phyloP scores from a whole-genome alignment of 2,797 vertebrate genomes.

The Leptodactylus fallax region DNA sequence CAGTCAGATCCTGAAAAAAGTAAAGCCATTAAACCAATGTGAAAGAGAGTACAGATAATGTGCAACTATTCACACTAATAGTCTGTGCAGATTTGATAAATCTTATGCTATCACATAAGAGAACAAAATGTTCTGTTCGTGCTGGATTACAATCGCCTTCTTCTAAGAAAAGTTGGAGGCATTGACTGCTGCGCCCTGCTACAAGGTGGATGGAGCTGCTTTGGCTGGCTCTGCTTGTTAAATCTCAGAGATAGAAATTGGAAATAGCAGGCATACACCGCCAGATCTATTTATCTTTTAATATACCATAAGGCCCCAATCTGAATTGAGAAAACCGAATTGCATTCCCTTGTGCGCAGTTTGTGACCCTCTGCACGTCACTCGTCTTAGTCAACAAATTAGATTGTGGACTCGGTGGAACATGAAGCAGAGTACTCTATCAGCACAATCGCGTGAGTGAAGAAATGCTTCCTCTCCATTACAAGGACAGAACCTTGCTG shows the following conservation, averaged over 20 bases:
- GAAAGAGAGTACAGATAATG: too few species aligned
- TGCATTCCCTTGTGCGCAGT: slow-evolving; percentile 6
- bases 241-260: slow-evolving; percentile 32
- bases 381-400: slow-evolving; percentile 30
- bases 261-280: slow-evolving; percentile 29
- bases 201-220: not conserved
- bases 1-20: too few species aligned
- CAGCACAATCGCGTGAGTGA: slow-evolving; percentile 1
- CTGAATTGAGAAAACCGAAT: slow-evolving; percentile 23
- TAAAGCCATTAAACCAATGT: too few species aligned
- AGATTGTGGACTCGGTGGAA: slow-evolving; percentile 30
- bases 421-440: slow-evolving; percentile 32
- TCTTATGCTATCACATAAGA: too few species aligned
- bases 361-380: slow-evolving; percentile 41
- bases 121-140: too few species aligned
- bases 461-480: slow-evolving; percentile 30
- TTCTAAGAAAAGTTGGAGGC: not conserved
- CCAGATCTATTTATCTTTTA: slow-evolving; percentile 43
- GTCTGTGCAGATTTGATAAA: too few species aligned
- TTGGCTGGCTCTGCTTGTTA: slow-evolving; percentile 31
- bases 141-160: too few species aligned
- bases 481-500: slow-evolving; percentile 24
- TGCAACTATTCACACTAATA: too few species aligned
- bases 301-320: slow-evolving; percentile 28
- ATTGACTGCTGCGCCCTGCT: too few species aligned